Conservation (phyloP, 2,888 invertebrate species). For the Hirtodrosophila alboralis region DNA sequence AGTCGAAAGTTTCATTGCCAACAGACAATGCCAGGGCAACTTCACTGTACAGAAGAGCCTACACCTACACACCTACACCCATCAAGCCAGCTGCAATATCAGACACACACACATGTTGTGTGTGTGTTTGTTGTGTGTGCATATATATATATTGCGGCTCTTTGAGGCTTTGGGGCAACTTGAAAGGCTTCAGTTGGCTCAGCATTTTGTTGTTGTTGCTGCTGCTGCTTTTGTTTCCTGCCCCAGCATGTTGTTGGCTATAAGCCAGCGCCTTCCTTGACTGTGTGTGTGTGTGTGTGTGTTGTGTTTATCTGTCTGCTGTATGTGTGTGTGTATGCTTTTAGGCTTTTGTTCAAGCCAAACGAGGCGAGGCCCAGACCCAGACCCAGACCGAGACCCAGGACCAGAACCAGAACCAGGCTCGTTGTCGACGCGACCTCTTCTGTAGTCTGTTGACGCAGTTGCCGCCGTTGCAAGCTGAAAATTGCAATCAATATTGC, state of each 20-base stretch:
- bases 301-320: constrained; percentile 59
- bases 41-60: constrained; percentile 36
- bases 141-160: no score
- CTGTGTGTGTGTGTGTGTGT: constrained; percentile 36
- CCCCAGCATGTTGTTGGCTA: constrained; percentile 37
- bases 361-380: constrained; percentile 66
- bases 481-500: constrained; percentile 81
- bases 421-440: constrained; percentile 35
- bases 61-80: constrained; percentile 21
- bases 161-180: constrained; percentile 76
- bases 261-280: constrained; percentile 41
- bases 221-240: constrained; percentile 18
- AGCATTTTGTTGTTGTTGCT: constrained; percentile 57
- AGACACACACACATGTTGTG: constrained; percentile 6
- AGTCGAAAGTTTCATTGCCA: constrained; percentile 78
- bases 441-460: constrained; percentile 28
- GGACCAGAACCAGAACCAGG: constrained; percentile 18
- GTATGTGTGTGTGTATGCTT: constrained; percentile 60
- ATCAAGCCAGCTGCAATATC: constrained; percentile 50
- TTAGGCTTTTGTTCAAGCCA: constrained; percentile 78
- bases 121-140: no score
- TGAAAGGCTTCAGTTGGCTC: constrained; percentile 76
- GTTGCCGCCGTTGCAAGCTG: constrained; percentile 58
- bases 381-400: constrained; percentile 11
- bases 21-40: constrained; percentile 79